These are phyloP conservation scores for Sinosuthora webbiana DNA, from an alignment of 2,113 vertebrate genomes.

Conservation along the genomic window DNA sequence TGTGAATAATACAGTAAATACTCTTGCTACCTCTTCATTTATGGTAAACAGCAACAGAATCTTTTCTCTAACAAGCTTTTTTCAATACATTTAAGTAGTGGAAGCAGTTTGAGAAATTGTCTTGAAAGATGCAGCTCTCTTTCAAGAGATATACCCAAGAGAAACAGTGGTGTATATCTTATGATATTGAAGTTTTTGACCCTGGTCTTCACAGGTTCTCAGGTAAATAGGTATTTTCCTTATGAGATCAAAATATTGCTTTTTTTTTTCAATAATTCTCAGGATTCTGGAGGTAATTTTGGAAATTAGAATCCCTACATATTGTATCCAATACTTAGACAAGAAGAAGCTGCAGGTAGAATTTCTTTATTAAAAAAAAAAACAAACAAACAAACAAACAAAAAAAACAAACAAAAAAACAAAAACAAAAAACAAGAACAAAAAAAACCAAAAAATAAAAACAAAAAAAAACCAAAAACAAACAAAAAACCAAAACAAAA, in stretches of 20 bases:
- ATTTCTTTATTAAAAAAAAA: not conserved
- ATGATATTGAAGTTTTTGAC: not conserved
- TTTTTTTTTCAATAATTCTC: not conserved
- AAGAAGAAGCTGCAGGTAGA: not conserved
- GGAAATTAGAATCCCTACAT: fast-evolving
- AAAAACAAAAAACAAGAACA: no score
- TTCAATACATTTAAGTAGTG: not conserved
- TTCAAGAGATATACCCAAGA: not conserved
- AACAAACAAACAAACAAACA: not conserved
- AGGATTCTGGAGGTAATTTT: not conserved
- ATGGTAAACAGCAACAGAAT: not conserved
- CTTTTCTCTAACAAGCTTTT: not conserved
- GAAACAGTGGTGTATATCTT: not conserved
- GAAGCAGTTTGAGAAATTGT: not conserved
- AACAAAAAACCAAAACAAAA: no score
- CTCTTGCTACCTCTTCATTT: not conserved
- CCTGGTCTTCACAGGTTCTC: not conserved
- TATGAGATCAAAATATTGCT: not conserved
- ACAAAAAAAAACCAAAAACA: no score
- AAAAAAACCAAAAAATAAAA: no score
- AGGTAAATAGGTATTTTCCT: not conserved
- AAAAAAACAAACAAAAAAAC: not conserved
- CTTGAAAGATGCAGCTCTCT: not conserved
- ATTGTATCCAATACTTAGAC: not conserved
- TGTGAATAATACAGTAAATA: not conserved